phyloP scores from a whole-genome alignment of 2,797 vertebrate genomes.

The Coreius guichenoti region DNA sequence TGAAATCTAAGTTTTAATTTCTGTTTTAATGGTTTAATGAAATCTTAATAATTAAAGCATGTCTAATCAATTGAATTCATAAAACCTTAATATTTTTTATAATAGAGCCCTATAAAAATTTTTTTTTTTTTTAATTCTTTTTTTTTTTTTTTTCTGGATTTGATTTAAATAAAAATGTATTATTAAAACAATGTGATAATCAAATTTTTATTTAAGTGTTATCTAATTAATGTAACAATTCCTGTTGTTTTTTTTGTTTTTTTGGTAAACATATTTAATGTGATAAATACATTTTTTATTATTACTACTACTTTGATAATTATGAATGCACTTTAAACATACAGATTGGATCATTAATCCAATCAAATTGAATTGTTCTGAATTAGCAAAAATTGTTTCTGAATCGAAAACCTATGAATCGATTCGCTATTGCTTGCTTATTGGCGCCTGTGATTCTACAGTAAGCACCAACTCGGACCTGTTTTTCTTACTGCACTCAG shows the following conservation, averaged over 20 bases:
- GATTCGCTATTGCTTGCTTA: not conserved
- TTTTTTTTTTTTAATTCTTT: not conserved
- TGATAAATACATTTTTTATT: not conserved
- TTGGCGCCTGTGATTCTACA: not conserved
- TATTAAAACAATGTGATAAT: not conserved
- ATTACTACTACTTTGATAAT: not conserved
- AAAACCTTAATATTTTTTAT: not conserved
- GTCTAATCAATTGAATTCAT: not conserved
- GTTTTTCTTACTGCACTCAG: not conserved
- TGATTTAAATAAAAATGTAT: not conserved
- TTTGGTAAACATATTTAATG: not conserved
- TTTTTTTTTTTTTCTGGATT: not conserved
- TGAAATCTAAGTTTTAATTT: not conserved
- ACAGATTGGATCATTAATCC: not conserved
- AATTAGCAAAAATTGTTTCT: not conserved
- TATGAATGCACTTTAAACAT: not conserved
- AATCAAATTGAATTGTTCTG: not conserved
- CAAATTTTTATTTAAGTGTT: not conserved
- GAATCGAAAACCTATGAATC: not conserved
- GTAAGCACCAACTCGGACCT: not conserved
- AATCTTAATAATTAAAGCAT: not conserved
- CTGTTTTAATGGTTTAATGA: not conserved
- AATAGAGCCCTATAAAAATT: not conserved
- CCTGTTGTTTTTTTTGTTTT: no score
- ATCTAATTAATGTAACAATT: not conserved